A percentile compares a stretch with the other conserved stretches of the same genome.
phyloP scores from a whole-genome alignment of 2,113 vertebrate genomes.

The Lota lota region DNA sequence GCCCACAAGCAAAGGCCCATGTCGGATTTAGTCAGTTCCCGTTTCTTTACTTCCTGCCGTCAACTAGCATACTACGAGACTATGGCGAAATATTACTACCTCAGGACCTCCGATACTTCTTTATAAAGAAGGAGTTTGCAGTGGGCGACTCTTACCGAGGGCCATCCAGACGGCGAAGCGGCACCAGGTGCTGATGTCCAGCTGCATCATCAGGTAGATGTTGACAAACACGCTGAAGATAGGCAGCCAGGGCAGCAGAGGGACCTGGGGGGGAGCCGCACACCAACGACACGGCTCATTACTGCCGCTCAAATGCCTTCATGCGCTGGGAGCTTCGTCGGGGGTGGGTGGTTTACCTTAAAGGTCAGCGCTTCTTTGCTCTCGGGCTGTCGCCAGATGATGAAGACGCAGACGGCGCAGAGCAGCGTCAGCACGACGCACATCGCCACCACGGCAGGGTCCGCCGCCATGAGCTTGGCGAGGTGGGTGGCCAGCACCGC shows the following conservation, averaged over 20 bases:
- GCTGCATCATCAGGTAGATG: slow-evolving; percentile 95
- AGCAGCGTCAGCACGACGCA: slow-evolving; percentile 68
- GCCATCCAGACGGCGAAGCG: slow-evolving; percentile 88
- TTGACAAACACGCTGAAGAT: slow-evolving; percentile 91
- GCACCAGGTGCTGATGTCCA: slow-evolving; percentile 81
- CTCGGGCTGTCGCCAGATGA: slow-evolving; percentile 90
- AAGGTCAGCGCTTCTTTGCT: slow-evolving; percentile 82
- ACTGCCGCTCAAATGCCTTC: too few relatives aligned
- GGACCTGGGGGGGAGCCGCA: slow-evolving; percentile 87
- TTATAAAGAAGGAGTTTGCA: too few relatives aligned
- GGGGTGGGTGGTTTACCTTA: slow-evolving; percentile 80
- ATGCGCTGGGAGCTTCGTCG: too few relatives aligned
- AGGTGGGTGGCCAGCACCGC: slow-evolving; percentile 74
- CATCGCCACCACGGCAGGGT: slow-evolving; percentile 22
- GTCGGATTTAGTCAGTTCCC: too few relatives aligned
- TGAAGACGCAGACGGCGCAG: slow-evolving; percentile 61
- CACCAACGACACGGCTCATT: too few relatives aligned
- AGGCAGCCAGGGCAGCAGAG: slow-evolving; percentile 84
- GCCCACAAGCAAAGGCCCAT: too few relatives aligned
- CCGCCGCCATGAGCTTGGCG: slow-evolving; percentile 40
- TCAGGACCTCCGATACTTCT: too few relatives aligned
- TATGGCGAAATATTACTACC: too few relatives aligned
- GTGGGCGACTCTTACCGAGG: slow-evolving; percentile 71
- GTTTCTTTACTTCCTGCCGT: too few relatives aligned
- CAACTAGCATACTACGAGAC: too few relatives aligned